These are phyloP conservation scores for Grantiella picta DNA, from an alignment of 2,113 vertebrate genomes.

Conservation along the genomic window DNA sequence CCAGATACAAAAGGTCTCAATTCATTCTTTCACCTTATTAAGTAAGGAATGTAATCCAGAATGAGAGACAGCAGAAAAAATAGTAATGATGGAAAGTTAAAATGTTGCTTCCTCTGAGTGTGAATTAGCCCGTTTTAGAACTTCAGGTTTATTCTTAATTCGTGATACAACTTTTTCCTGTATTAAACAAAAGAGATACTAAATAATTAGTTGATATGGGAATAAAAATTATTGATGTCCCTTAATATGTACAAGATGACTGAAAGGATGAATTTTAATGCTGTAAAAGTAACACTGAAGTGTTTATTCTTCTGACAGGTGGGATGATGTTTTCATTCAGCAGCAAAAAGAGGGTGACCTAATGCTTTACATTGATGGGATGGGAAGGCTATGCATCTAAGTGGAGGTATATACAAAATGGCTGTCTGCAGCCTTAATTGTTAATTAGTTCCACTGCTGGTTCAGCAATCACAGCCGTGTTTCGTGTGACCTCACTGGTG, in stretches of 20 bases:
- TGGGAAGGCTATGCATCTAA: not conserved
- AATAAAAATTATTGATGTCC: not conserved
- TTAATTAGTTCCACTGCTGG: conserved; percentile 61
- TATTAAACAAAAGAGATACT: not conserved
- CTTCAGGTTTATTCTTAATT: not conserved
- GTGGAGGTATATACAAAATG: conserved; percentile 17
- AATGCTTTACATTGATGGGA: not conserved
- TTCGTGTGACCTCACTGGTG: conserved; percentile 63
- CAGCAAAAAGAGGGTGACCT: not conserved
- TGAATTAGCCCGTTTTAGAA: not conserved
- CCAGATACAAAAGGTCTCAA: not conserved
- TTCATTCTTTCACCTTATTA: not conserved
- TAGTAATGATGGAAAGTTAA: not conserved
- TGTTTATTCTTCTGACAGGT: not conserved
- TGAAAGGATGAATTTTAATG: not conserved
- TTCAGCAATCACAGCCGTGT: conserved; percentile 47
- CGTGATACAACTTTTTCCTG: not conserved
- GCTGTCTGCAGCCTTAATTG: conserved; percentile 32
- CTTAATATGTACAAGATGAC: not conserved
- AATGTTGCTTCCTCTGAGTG: not conserved
- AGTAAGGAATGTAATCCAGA: not conserved
- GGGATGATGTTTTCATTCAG: not conserved
- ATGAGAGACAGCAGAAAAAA: not conserved
- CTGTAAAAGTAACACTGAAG: not conserved
- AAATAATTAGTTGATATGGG: not conserved